Conservation (phyloP, 2,888 invertebrate genomes). For the Xylophagus ater region DNA sequence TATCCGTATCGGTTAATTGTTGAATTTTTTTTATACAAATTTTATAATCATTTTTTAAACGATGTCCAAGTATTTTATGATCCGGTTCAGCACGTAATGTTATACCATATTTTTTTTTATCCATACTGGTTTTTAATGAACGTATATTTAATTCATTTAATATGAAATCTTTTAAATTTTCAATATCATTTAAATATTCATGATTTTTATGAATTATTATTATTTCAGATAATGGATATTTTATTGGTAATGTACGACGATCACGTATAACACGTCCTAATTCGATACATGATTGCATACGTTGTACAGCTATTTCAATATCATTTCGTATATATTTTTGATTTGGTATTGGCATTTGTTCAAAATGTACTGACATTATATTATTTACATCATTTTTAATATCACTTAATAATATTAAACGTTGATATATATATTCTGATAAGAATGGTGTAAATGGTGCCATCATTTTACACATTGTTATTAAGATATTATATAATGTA, state of each 20-base stretch:
- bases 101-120: slow-evolving; percentile 89
- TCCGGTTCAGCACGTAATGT: slow-evolving; percentile 88
- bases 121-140: slow-evolving; percentile 68
- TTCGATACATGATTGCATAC: slow-evolving; percentile 94
- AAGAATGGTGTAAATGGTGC: slow-evolving; percentile 96
- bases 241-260: slow-evolving; percentile 84
- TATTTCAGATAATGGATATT: slow-evolving; percentile 92
- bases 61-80: slow-evolving; percentile 70
- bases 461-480: slow-evolving; percentile 84
- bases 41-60: slow-evolving; percentile 85
- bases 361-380: slow-evolving; percentile 78
- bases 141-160: slow-evolving; percentile 88
- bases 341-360: slow-evolving; percentile 73
- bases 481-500: slow-evolving; percentile 79
- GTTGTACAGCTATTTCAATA: slow-evolving; percentile 80
- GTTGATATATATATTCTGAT: slow-evolving; percentile 90
- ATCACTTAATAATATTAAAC: slow-evolving; percentile 56
- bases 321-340: slow-evolving; percentile 60
- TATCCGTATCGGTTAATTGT: slow-evolving; percentile 60
- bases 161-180: slow-evolving; percentile 72
- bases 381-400: slow-evolving; percentile 36
- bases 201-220: slow-evolving; percentile 85
- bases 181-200: slow-evolving; percentile 64
- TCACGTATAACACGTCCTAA: slow-evolving; percentile 87
- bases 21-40: slow-evolving; percentile 72